Evolutionary conservation across 2,888 invertebrate genomes (phyloP), one percentile per base, ranked within the genome.

Genomic region (Cheilosia pagana): DNA sequence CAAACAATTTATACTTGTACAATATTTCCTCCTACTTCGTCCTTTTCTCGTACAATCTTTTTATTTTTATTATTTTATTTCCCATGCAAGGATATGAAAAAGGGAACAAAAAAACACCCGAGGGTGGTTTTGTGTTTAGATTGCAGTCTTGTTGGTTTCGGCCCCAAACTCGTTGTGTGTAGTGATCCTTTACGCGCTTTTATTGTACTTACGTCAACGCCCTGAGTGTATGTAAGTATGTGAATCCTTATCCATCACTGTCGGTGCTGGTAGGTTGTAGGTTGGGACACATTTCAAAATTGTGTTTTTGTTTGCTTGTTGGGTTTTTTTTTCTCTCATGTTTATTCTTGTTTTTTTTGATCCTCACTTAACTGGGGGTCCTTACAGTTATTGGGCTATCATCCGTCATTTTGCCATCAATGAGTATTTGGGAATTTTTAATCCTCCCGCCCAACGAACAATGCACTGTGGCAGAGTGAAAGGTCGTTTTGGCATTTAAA

Each of bases 1-100:
- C 74, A 83, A 83, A 79, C 72, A 79, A 57, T 74, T 83, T 72
- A 72, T 74, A 62, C 19, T 50, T 50, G 23, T 74, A 67, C 78
- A 60, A 67, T 81, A 75, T 70, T 14, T 62, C 55, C 39, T 52
- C 48, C 55, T 41, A 19, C 39, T 10, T 59, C 8, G 50, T 57
- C n/a, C 16, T 43, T 60, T 52, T 60, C 71, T 57, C 62, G 48
- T 63, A 53, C 8, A 71, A 43, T 79, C 74, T 83, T 83, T 79
- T 83, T 83, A 83, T 67, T 78, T 78, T 79, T 83, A 83, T 83
- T 79, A 78, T 83, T 83, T 79, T 82, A 82, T 79, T 79, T 79
- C 65, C 25, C 72, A 21, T 62, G 67, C 45, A 74, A 74, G 74
- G 68, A 68, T 83, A 68, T 63, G 72, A 67, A 23, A 39, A 45